A percentile compares a stretch with the other conserved stretches of the same genome.
Conservation (phyloP, 2,113 vertebrate genomes). For the Lathamus discolor region DNA sequence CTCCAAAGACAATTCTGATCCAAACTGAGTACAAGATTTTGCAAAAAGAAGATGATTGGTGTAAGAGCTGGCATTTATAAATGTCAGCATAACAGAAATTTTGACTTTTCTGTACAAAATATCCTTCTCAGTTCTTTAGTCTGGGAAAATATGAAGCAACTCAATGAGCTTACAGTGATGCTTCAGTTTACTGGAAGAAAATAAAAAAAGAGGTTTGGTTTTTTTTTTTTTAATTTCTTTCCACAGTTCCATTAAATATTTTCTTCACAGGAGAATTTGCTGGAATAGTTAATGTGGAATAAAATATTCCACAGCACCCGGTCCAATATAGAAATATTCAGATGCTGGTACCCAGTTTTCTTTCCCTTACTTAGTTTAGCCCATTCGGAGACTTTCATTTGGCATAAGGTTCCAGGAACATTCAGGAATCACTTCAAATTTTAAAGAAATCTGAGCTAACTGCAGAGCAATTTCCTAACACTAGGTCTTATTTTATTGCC, state of each 20-base stretch:
- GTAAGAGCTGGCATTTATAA: neutral
- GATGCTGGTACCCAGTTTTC: neutral
- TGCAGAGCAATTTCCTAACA: constrained; percentile 1
- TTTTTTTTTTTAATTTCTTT: neutral
- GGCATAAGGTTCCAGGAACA: neutral
- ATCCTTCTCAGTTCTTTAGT: neutral
- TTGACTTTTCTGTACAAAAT: neutral
- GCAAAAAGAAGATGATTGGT: neutral
- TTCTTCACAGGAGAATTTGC: neutral
- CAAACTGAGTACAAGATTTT: neutral
- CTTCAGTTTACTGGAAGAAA: neutral
- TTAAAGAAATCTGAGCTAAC: neutral
- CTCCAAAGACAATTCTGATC: neutral
- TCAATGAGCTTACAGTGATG: neutral
- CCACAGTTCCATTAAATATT: neutral
- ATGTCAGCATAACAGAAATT: neutral
- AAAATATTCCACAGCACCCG: neutral
- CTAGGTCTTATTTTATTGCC: neutral
- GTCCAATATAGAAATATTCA: neutral
- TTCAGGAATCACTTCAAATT: neutral
- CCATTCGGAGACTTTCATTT: neutral
- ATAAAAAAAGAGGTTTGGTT: too few species aligned
- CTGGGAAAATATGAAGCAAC: constrained; percentile 37
- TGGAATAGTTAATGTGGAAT: constrained; percentile 18
- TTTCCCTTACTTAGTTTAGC: neutral